Conservation (phyloP, 2,797 vertebrate genomes). For the Apogon hyalosoma region DNA sequence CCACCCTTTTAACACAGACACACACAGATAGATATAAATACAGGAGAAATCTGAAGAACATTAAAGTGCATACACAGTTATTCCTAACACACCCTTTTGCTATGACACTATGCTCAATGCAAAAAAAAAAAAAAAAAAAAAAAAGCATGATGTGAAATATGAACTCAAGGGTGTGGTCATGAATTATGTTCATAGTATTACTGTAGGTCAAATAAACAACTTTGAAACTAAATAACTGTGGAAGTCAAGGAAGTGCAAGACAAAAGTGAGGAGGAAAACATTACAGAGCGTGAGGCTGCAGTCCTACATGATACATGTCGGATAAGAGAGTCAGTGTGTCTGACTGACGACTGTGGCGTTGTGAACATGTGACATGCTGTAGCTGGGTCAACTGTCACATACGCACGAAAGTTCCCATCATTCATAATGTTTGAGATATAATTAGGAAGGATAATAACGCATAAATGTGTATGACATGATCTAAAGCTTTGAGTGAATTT, state of each 20-base stretch:
- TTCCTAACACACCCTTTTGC: not conserved
- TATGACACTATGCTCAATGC: not conserved
- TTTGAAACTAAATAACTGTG: not conserved
- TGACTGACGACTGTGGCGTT: no score
- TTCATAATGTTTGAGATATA: no score
- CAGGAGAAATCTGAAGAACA: not conserved
- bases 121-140: no score
- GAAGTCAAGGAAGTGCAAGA: not conserved
- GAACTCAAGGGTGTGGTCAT: not conserved
- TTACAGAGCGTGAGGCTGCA: constrained; percentile 2
- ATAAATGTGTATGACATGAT: no score
- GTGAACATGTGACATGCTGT: no score
- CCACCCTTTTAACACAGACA: constrained; percentile 65
- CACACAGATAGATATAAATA: not conserved
- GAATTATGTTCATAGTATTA: not conserved
- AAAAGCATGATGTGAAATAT: not conserved
- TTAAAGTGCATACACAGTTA: not conserved
- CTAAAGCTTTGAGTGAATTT: no score
- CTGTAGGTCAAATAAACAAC: not conserved
- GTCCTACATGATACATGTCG: no score
- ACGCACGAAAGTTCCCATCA: no score
- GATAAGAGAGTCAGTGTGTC: no score
- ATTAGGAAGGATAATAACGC: no score
- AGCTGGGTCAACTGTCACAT: no score
- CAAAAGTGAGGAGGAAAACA: not conserved